Evolutionary conservation across 1,140 invertebrate genomes (phyloP), one percentile per base, ranked within the genome.

Genomic region (Berghia stephanieae): DNA sequence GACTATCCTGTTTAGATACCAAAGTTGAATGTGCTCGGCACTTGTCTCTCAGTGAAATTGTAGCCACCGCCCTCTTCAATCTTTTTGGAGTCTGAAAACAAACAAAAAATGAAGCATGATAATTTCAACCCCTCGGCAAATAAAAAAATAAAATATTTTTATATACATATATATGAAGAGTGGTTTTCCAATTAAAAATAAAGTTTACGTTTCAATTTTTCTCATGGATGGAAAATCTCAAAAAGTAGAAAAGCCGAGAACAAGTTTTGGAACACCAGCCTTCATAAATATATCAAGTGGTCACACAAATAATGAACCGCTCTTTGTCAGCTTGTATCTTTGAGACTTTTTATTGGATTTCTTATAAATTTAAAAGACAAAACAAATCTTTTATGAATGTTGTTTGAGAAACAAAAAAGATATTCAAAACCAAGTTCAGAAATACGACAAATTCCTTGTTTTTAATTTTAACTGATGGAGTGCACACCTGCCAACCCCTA

Each of bases 51-150:
- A 44, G 94, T 92, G 87, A 97, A 97, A 82, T 93, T 92, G 85
- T 96, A 97, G 82, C 95, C 97, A 86, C 97, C 97, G 90, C 95
- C 94, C 89, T 97, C 94, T 90, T 98, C 95, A 87, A 98, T 98
- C 86, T 87, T 94, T 92, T 93, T 96, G 93, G 91, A 97, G 96
- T 92, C 91, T 91, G 80, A 67, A 88, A 85, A 66, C 77, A 68
- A 70, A 78, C 73, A 78, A 80, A 70, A 68, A 76, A 49, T 27
- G n/a, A n/a, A n/a, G n/a, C n/a, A 24, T 63, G 13, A 31, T 10
- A 31, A 21, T 10, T 10, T 10, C 57, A 63, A 10, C 10, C 8
- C 16, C 27, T 63, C 27, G n/a, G 13, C 10, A 1, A 92, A 86
- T 97, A 95, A 31, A 95, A 93, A 13, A 49, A n/a, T 13, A 49